These are phyloP conservation scores for Motacilla alba DNA, from an alignment of 2,113 vertebrate species.

Conservation along the genomic window DNA sequence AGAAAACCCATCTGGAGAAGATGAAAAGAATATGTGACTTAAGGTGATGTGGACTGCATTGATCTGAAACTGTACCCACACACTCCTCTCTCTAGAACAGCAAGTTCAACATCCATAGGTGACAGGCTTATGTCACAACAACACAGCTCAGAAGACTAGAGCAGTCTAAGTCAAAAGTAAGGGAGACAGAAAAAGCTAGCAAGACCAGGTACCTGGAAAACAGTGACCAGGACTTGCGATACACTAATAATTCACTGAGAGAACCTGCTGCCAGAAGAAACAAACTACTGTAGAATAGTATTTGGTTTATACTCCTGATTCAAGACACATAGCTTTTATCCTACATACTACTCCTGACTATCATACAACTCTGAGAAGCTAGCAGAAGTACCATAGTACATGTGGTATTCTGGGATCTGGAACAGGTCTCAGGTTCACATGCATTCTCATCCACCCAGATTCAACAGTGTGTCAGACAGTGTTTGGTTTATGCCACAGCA, in stretches of 20 bases:
- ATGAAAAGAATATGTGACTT: neutral
- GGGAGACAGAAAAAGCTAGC: neutral
- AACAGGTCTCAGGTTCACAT: neutral
- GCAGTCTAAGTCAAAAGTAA: neutral
- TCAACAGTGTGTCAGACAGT: neutral
- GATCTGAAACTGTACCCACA: neutral
- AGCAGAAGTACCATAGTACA: neutral
- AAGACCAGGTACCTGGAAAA: neutral
- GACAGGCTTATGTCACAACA: neutral
- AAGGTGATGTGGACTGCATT: neutral
- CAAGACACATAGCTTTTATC: neutral
- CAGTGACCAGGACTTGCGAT: neutral
- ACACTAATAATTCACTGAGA: neutral
- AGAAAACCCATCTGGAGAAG: neutral
- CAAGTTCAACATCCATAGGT: neutral
- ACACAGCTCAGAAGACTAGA: neutral
- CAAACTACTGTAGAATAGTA: neutral
- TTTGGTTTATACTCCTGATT: neutral
- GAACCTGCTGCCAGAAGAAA: neutral
- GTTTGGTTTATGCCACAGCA: neutral
- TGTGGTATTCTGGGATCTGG: neutral
- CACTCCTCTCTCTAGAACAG: neutral
- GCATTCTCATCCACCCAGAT: neutral
- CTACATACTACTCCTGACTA: neutral
- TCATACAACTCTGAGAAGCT: neutral